Conservation (phyloP, 2,113 vertebrate genomes). For the Rhodinocichla rosea region DNA sequence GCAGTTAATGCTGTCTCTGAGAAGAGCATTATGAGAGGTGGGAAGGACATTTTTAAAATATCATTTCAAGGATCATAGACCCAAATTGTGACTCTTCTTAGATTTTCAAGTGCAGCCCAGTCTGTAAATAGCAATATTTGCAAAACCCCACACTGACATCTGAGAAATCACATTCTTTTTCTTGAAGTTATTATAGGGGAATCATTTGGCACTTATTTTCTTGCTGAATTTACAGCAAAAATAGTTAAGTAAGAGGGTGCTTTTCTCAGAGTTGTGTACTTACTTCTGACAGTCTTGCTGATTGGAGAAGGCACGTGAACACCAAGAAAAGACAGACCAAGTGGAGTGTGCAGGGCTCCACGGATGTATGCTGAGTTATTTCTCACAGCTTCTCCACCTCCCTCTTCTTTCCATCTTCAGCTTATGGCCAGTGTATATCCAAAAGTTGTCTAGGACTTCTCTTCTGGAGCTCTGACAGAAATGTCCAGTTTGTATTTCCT, state of each 20-base stretch:
- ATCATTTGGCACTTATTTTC: background rate
- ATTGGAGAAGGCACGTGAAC: background rate
- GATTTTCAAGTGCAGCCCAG: background rate
- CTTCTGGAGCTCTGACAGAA: background rate
- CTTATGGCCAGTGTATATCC: background rate
- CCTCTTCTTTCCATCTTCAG: background rate
- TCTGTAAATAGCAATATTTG: background rate
- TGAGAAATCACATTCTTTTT: background rate
- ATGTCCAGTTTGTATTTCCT: background rate
- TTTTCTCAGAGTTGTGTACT: background rate
- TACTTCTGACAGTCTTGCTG: background rate
- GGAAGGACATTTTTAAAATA: background rate
- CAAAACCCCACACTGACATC: background rate
- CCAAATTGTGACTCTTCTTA: background rate
- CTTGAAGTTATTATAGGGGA: background rate
- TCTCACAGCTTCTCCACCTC: background rate
- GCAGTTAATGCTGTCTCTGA: background rate
- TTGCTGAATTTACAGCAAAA: background rate
- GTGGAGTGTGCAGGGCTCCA: background rate
- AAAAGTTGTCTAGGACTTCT: background rate
- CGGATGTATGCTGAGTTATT: accelerated
- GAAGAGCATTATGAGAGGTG: background rate
- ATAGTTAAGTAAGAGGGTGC: background rate
- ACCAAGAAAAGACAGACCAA: background rate
- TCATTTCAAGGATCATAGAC: background rate